Base-by-base conservation (phyloP, 2,888 invertebrate genomes). In the Ectemnius continuus region DNA sequence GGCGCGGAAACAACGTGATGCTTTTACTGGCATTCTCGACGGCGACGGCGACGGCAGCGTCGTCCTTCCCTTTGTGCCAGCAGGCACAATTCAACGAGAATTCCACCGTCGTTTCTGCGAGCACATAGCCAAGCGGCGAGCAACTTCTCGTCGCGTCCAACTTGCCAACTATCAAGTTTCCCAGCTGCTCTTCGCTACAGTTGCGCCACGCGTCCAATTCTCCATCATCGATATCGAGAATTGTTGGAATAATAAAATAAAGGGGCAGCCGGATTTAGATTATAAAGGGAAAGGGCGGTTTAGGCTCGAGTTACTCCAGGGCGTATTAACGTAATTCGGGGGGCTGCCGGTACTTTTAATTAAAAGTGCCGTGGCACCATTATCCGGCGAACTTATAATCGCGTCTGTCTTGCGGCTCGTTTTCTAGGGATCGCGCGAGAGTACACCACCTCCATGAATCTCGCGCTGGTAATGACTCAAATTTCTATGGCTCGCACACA, bases 361-460 rank as follows among this genome's bases (percentile, higher is more conserved):
- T 88, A 88, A 88, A 88, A 88, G 82, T 84, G 84, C 85, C 79
- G 76, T 61, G 71, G 75, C 77, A 76, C 84, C 76, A 84, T 88
- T 88, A 88, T 88, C 87, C 83, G 77, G 80, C 81, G 6, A 86
- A 87, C 87, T 88, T 88, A 87, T 87, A 88, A 87, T 87, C 81
- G 85, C 75, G 74, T 79, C 80, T 73, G 76, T 77, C 78, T 67
- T 71, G 72, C 59, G 18, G 20, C 18, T 8, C 20, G 20, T 36
- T n/a, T 26, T 23, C 70, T 26, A 36, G 46, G 23, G 1, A 36
- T 5, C 36, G n/a, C n/a, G n/a, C n/a, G n/a, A n/a, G 36, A 36
- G 5, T 36, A 36, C 36, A 36, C 6, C 63, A 8, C 23, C 46
- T 26, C 46, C 70, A n/a, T 20, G 80, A 61, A 70, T 73, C 77